These are phyloP conservation scores for Columbina picui DNA, from an alignment of 2,113 vertebrate species.

Conservation along the genomic window DNA sequence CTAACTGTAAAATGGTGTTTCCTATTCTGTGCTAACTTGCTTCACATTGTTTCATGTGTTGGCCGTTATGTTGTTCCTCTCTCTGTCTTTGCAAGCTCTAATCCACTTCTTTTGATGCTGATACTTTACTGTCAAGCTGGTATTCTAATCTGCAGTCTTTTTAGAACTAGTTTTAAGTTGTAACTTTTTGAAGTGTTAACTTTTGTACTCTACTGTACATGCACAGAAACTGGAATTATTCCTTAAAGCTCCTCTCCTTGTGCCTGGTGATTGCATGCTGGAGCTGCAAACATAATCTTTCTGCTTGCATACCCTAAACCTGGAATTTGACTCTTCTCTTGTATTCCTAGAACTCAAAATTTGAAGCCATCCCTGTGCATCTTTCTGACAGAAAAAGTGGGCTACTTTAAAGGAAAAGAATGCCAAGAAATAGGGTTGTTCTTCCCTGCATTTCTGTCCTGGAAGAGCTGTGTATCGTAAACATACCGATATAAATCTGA, in stretches of 20 bases:
- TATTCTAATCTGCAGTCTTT: background rate
- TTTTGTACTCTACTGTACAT: background rate
- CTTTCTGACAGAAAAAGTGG: background rate
- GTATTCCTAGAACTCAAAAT: background rate
- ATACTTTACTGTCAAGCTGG: background rate
- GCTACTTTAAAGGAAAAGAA: background rate
- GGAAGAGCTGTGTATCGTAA: fast-evolving
- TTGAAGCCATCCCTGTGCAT: background rate
- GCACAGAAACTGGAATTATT: background rate
- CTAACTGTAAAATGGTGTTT: background rate
- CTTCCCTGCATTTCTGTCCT: background rate
- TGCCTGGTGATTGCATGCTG: background rate
- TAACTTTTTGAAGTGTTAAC: background rate
- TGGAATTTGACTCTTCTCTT: background rate
- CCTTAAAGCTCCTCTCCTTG: background rate
- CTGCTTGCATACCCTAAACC: background rate
- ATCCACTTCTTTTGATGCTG: background rate
- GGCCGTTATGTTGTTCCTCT: background rate
- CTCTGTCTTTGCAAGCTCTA: background rate
- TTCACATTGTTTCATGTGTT: background rate
- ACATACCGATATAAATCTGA: background rate
- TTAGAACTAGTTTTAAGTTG: background rate
- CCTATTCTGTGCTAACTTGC: background rate
- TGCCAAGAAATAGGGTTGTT: background rate
- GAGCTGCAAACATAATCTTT: background rate